Evolutionary conservation across 2,113 vertebrate genomes (phyloP), one percentile per base, ranked within the genome.

Genomic region (Coturnix japonica): DNA sequence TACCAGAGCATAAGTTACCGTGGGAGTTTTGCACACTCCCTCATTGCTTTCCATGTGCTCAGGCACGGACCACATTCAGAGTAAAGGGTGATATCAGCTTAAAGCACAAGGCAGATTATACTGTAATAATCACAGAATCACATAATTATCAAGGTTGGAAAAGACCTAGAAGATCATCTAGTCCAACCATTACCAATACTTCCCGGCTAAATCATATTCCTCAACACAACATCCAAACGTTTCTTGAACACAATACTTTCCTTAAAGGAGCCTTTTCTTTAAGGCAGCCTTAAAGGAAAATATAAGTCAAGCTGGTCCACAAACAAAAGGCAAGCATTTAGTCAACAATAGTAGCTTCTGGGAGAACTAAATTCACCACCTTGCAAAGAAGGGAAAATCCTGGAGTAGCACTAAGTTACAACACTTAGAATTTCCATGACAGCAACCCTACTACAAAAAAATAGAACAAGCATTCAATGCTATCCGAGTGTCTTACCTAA

Each of bases 51-150:
- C 73, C 28, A 9, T 39, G 31, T 54, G 11, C 64, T 89, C 60
- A 63, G 49, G 35, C 64, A 80, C 87, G 20, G 43, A 66, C 39
- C 16, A 9, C 31, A 51, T 67, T 88, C 47, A 39, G 5, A 87
- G n/a, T 56, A 85, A 94, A 87, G 43, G 11, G 14, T 21, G 17
- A 30, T 80, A 83, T 91, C 33, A 73, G 25, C 17, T 63, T 44
- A 71, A 89, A 88, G 73, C n/a, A 76, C 23, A 44, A 69, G 84
- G 43, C 44, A 94, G 31, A 64, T 69, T 44, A 65, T 43, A 77
- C 20, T 49, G 22, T 47, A 83, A n/a, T n/a, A n/a, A n/a, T n/a
- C n/a, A n/a, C n/a, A n/a, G n/a, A n/a, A n/a, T n/a, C n/a, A n/a
- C n/a, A n/a, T n/a, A n/a, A n/a, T n/a, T n/a, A n/a, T n/a, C n/a